Conservation (phyloP, 2,888 invertebrate genomes). For the Drosophila cracens region DNA sequence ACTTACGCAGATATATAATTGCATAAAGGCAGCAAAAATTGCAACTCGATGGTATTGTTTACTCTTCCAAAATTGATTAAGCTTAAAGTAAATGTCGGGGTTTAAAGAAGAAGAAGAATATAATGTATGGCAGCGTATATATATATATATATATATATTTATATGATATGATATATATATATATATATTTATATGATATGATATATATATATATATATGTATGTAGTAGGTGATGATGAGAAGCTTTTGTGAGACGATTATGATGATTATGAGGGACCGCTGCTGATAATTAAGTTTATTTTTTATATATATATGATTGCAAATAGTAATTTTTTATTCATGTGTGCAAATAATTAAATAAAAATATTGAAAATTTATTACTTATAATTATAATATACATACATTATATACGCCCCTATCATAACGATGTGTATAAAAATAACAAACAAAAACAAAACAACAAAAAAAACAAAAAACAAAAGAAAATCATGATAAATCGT, state of each 20-base stretch:
- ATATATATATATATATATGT: slow-evolving; percentile 22
- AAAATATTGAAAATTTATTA: slow-evolving; percentile 76
- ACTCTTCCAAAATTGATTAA: slow-evolving; percentile 80
- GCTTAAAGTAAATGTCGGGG: slow-evolving; percentile 64
- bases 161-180: slow-evolving; percentile 39
- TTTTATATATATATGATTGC: slow-evolving; percentile 81
- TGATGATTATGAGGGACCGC: slow-evolving; percentile 49
- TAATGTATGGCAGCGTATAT: slow-evolving; percentile 31
- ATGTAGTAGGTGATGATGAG: slow-evolving; percentile 51
- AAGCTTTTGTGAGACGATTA: slow-evolving; percentile 27
- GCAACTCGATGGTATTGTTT: slow-evolving; percentile 81
- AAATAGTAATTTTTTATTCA: slow-evolving; percentile 81
- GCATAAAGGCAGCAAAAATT: slow-evolving; percentile 78
- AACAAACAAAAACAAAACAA: slow-evolving; percentile 37
- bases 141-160: slow-evolving; percentile 42
- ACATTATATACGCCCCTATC: slow-evolving; percentile 72
- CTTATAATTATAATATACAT: slow-evolving; percentile 74
- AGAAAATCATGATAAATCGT: slow-evolving; percentile 34
- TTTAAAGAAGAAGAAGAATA: slow-evolving; percentile 13
- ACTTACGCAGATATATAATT: slow-evolving; percentile 57
- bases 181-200: slow-evolving; percentile 42
- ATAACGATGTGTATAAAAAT: slow-evolving; percentile 74
- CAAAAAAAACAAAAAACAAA: slow-evolving; percentile 26
- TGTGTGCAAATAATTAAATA: slow-evolving; percentile 80
- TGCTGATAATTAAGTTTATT: slow-evolving; percentile 80